Conservation (phyloP, 2,797 vertebrate species). For the Chanos chanos region DNA sequence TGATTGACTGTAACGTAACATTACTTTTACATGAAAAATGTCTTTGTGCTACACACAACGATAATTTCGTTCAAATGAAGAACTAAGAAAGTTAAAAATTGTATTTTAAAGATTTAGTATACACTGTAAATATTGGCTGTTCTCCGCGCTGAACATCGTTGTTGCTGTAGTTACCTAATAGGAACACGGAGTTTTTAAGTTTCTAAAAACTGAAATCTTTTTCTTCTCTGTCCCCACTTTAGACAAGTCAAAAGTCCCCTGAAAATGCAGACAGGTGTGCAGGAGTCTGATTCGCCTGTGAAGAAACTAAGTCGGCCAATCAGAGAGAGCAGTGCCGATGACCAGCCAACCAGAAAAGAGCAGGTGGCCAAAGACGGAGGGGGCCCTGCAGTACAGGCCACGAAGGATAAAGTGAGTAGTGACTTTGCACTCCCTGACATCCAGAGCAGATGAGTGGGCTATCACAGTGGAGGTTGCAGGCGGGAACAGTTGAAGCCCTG, state of each 20-base stretch:
- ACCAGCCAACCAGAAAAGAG: conserved; percentile 46
- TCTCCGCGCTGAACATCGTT: too few species aligned
- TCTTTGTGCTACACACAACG: too few species aligned
- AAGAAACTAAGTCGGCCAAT: conserved; percentile 65
- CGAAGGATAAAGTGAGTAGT: conserved; percentile 47
- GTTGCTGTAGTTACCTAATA: too few species aligned
- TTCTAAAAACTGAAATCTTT: background rate
- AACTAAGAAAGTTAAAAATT: too few species aligned
- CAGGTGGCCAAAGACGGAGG: conserved; percentile 22
- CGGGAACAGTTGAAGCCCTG: too few species aligned
- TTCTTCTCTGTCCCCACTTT: background rate
- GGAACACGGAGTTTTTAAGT: background rate
- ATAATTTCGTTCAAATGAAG: too few species aligned
- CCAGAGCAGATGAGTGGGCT: too few species aligned
- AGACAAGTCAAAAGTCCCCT: conserved; percentile 69
- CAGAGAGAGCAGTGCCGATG: conserved; percentile 73
- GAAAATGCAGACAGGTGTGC: conserved; percentile 68
- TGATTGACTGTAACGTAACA: too few species aligned
- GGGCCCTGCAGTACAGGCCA: conserved; percentile 16
- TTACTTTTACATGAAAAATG: too few species aligned
- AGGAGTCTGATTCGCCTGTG: conserved; percentile 59
- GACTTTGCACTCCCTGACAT: background rate
- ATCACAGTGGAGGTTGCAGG: too few species aligned
- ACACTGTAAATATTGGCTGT: too few species aligned
- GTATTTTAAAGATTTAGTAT: too few species aligned